Base-by-base conservation (phyloP, 2,113 vertebrate genomes). In the cattle (Bos taurus) region DNA sequence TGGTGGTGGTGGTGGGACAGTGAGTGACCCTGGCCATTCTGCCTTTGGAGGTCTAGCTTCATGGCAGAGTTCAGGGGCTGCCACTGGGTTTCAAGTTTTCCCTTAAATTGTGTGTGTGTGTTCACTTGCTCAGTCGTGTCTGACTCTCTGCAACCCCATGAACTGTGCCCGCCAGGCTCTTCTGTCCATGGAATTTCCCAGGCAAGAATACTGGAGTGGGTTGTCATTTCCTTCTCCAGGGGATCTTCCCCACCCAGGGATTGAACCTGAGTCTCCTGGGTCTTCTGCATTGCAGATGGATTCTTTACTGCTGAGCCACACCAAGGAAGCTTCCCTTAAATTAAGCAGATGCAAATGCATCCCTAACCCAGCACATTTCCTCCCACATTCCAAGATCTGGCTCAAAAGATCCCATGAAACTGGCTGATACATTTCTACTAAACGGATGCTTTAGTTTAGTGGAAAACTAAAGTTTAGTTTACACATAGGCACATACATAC, bases 181-280 rank as follows among this genome's bases (percentile, higher is more conserved):
- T 71, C 67, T 71, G 19, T 71, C 67, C 19, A 6, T 3, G 19
- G 19, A 71, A 71, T 40, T 71, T 71, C 67, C 19, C n/a, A 71
- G 19, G 67, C 67, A 71, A 36, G n/a, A 71, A 71, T 71, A 71
- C 10, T 71, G 67, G n/a, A 40, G 19, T 23, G 19, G n/a, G 19
- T 40, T 71, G n/a, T 71, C n/a, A 36, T 71, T 40, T 71, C n/a
- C 67, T 40, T 10, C 67, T 71, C 67, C 19, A 40, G 67, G 19
- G 67, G 67, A 36, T 71, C 67, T 71, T 71, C 10, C 67, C 19
- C 19, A 40, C n/a, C 19, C n/a, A 23, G 67, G n/a, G 10, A 23
- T 0, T 71, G 67, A 71, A 71, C 10, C 67, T 40, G n/a, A 40
- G n/a, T 71, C n/a, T n/a, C 17, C 64, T 0, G 0, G 0, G 1